Evolutionary conservation across 2,797 vertebrate genomes (phyloP).

Genomic region (Aulostomus chinensis): DNA sequence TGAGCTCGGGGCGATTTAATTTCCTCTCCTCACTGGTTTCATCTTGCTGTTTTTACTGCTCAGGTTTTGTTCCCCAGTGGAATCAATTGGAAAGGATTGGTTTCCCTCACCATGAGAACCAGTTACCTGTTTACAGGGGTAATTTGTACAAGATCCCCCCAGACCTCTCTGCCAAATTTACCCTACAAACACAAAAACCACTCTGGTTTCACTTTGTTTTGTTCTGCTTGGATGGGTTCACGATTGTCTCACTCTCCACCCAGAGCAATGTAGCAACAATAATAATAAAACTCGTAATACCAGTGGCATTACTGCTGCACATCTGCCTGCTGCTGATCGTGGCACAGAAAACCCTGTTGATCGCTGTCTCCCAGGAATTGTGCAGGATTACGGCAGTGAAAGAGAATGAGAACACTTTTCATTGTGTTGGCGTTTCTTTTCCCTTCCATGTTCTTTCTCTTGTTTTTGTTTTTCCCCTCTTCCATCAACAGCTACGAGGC

Average conservation of each 20-base stretch:
- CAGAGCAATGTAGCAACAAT: too few species aligned
- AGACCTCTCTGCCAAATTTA: not conserved
- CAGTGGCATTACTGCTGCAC: constrained; percentile 48
- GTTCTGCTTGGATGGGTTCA: constrained; percentile 41
- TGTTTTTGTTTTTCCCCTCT: constrained; percentile 16
- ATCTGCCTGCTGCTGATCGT: constrained; percentile 43
- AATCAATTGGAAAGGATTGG: constrained; percentile 21
- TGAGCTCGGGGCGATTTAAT: constrained; percentile 70
- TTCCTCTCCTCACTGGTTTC: constrained; percentile 65
- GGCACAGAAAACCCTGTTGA: constrained; percentile 51
- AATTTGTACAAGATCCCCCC: constrained; percentile 57
- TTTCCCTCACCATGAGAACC: constrained; percentile 43
- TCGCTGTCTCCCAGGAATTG: constrained; percentile 53
- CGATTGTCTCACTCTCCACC: constrained; percentile 52
- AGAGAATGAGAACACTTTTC: constrained; percentile 55
- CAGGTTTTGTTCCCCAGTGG: constrained; percentile 50
- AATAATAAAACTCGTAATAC: too few species aligned
- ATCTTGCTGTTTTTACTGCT: constrained; percentile 63
- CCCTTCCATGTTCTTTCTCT: not conserved
- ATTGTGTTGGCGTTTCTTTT: constrained; percentile 45
- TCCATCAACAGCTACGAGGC: constrained; percentile 2
- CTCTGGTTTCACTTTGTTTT: constrained; percentile 26
- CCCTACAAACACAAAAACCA: constrained; percentile 13
- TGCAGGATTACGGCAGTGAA: constrained; percentile 43
- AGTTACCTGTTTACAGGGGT: constrained; percentile 57